These are phyloP conservation scores for Anagrus nilaparvatae DNA, from an alignment of 1,140 invertebrate species.

Conservation along the genomic window DNA sequence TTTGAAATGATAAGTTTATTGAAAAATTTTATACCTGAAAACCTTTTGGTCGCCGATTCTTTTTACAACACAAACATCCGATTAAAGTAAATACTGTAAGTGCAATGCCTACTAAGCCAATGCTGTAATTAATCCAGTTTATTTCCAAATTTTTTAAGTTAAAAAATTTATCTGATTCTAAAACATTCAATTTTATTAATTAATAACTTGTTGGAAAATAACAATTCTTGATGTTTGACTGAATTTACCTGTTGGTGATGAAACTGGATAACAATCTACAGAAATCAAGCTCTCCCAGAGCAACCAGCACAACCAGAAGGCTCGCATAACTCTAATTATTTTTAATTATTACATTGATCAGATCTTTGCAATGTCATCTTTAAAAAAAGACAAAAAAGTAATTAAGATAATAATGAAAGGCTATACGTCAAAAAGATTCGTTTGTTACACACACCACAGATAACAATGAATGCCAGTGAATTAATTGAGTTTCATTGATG, in stretches of 20 bases:
- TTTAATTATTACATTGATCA: no score
- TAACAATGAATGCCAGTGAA: no score
- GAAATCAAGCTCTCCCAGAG: conserved; percentile 33
- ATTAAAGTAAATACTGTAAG: conserved; percentile 32
- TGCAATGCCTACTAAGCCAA: conserved; percentile 28
- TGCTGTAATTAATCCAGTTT: conserved; percentile 29
- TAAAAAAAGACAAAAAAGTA: no score
- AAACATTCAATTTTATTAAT: conserved; percentile 9
- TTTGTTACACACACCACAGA: no score
- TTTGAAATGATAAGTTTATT: no score
- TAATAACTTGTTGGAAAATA: conserved; percentile 9
- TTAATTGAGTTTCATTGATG: no score
- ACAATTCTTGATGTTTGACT: conserved; percentile 2
- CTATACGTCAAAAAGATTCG: no score
- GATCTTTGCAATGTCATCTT: no score
- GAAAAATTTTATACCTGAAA: conserved; percentile 33
- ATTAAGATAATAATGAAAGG: no score
- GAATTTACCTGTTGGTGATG: conserved; percentile 11
- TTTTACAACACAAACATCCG: conserved; percentile 36
- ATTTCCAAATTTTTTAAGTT: conserved; percentile 31
- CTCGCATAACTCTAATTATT: conserved; percentile 29
- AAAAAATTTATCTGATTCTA: conserved; percentile 21
- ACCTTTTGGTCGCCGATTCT: conserved; percentile 33
- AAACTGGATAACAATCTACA: conserved; percentile 27
- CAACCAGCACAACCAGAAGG: conserved; percentile 29